Evolutionary conservation across 2,888 invertebrate genomes (phyloP).

Genomic region (Pammene aurita): DNA sequence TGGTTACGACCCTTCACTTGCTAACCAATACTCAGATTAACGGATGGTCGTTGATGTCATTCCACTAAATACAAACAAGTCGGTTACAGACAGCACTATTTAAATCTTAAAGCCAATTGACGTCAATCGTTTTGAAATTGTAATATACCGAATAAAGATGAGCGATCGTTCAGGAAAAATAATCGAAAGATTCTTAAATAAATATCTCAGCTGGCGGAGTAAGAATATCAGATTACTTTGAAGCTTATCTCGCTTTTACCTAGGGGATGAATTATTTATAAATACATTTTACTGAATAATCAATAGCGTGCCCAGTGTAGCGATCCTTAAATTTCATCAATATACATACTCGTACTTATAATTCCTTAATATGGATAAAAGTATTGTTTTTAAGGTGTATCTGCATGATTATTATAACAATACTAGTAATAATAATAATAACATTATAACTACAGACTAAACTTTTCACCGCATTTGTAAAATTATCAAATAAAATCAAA

Average conservation of each 20-base stretch:
- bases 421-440: too few species aligned
- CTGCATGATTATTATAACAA: too few species aligned
- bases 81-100: constrained; percentile 22
- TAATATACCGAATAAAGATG: constrained; percentile 55
- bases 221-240: constrained; percentile 40
- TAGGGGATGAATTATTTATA: constrained; percentile 30
- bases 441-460: too few species aligned
- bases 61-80: constrained; percentile 7
- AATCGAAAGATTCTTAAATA: constrained; percentile 40
- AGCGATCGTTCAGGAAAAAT: constrained; percentile 45
- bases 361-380: too few species aligned
- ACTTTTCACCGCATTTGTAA: too few species aligned
- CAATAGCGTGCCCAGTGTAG: background rate
- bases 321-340: constrained; percentile 1
- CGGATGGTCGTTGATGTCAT: background rate
- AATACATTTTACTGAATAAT: constrained; percentile 21
- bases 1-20: constrained; percentile 1
- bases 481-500: too few species aligned
- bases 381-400: too few species aligned
- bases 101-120: constrained; percentile 37
- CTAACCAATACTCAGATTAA: background rate
- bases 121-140: constrained; percentile 37
- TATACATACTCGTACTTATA: background rate
- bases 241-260: constrained; percentile 34
- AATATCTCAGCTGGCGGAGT: constrained; percentile 32